A percentile compares a stretch with the other conserved stretches of the same genome.
These are phyloP conservation scores for Lasiurus borealis DNA, from an alignment of 2,113 vertebrate genomes.

Conservation along the genomic window DNA sequence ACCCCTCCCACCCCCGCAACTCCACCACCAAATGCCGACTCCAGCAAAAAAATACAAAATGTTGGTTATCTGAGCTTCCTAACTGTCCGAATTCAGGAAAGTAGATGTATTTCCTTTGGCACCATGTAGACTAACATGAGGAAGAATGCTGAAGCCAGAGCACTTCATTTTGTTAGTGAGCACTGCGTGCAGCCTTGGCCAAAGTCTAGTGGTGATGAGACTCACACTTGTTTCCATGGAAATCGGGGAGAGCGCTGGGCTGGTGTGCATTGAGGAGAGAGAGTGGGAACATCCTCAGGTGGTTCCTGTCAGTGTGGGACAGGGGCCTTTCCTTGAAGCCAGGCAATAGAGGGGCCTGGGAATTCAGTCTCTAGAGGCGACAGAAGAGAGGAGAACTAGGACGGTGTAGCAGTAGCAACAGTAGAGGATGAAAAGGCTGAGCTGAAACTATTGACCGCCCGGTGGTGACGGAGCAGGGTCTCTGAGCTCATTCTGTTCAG, in stretches of 20 bases:
- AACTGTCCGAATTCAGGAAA: conserved; percentile 52
- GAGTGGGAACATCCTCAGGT: neutral
- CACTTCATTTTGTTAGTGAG: conserved; percentile 35
- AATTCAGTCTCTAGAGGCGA: conserved; percentile 50
- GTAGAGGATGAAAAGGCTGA: neutral
- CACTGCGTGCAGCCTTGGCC: neutral
- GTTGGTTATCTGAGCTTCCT: conserved; percentile 64
- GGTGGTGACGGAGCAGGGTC: neutral
- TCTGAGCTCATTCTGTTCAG: neutral
- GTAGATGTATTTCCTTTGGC: conserved; percentile 76
- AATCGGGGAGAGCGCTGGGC: neutral
- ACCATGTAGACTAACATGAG: neutral
- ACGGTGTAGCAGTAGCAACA: neutral
- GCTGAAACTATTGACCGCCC: neutral
- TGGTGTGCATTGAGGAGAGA: neutral
- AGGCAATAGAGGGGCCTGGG: conserved; percentile 66
- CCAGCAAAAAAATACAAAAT: neutral
- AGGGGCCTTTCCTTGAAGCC: conserved; percentile 61
- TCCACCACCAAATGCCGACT: conserved; percentile 6
- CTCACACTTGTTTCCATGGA: neutral
- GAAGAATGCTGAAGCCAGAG: conserved; percentile 14
- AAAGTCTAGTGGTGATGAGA: conserved; percentile 50
- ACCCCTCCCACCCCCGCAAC: too few relatives aligned
- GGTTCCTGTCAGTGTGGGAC: conserved; percentile 18
- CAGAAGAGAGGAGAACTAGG: neutral